These are phyloP conservation scores for Madoqua kirkii DNA, from an alignment of 2,113 vertebrate genomes.

Conservation along the genomic window DNA sequence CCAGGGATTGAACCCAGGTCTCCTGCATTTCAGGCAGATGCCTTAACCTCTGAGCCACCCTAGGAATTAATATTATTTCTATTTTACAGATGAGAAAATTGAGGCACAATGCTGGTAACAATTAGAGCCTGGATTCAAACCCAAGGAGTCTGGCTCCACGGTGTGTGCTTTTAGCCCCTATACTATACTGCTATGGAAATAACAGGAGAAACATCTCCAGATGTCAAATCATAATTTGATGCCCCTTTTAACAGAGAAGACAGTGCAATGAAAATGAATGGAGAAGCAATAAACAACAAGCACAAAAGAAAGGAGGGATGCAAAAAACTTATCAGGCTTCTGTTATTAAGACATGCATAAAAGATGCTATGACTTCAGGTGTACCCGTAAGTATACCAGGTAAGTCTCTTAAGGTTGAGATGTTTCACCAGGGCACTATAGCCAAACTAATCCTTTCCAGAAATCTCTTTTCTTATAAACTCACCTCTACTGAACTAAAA, in stretches of 20 bases:
- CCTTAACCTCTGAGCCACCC: background rate
- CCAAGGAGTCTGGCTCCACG: background rate
- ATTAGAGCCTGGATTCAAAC: background rate
- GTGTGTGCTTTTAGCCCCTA: background rate
- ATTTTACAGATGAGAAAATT: background rate
- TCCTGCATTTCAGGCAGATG: no score
- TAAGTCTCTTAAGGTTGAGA: background rate
- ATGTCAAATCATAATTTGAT: background rate
- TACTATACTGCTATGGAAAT: background rate
- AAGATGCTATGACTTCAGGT: background rate
- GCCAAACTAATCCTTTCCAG: background rate
- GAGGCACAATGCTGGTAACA: background rate
- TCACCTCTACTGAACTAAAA: background rate
- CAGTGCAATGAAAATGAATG: background rate
- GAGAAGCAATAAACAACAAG: background rate
- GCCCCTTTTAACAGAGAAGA: background rate
- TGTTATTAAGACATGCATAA: background rate
- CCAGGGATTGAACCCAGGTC: no score
- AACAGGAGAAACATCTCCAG: background rate
- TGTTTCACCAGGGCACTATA: background rate
- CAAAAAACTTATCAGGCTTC: background rate
- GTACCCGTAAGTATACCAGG: background rate
- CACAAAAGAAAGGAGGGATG: background rate
- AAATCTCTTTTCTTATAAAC: background rate
- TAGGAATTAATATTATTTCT: background rate